These are phyloP conservation scores for Polydrusus cervinus DNA, from an alignment of 2,888 invertebrate genomes.

Conservation along the genomic window DNA sequence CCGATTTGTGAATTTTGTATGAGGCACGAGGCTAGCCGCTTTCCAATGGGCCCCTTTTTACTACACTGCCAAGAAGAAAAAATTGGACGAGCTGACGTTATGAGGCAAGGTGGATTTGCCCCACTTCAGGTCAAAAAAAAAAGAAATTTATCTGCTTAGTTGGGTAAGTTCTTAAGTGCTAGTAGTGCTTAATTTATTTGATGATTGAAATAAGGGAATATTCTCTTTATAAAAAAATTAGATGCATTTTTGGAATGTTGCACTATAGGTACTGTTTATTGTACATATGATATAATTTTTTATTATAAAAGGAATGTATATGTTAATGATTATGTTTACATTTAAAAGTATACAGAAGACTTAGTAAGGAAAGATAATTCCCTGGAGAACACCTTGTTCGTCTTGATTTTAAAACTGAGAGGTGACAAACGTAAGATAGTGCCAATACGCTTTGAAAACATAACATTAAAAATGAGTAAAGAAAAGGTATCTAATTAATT, in stretches of 20 bases:
- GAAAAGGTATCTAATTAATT: too few relatives aligned
- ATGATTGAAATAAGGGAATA: constrained; percentile 3
- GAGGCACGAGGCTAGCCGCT: constrained; percentile 32
- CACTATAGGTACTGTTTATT: background rate
- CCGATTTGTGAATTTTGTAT: constrained; percentile 57
- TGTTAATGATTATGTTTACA: background rate
- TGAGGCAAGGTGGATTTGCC: constrained; percentile 40
- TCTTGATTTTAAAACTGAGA: too few relatives aligned
- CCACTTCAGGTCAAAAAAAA: constrained; percentile 19
- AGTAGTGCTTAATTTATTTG: constrained; percentile 17
- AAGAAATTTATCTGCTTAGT: constrained; percentile 27
- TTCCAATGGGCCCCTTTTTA: constrained; percentile 31
- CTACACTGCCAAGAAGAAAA: constrained; percentile 51
- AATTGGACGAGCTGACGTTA: constrained; percentile 29
- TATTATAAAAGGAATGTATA: constrained; percentile 3
- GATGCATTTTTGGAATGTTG: constrained; percentile 21
- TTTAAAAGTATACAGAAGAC: constrained; percentile 5
- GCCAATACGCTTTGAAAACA: too few relatives aligned
- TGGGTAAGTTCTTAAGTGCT: constrained; percentile 31
- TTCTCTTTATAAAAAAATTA: constrained; percentile 17
- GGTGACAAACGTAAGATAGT: too few relatives aligned
- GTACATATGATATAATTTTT: constrained; percentile 22
- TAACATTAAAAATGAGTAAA: too few relatives aligned
- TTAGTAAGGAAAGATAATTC: background rate
- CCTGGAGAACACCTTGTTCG: too few relatives aligned